Evolutionary conservation across 2,888 invertebrate genomes (phyloP), one percentile per base, ranked within the genome.

Genomic region (Morpho achilles): DNA sequence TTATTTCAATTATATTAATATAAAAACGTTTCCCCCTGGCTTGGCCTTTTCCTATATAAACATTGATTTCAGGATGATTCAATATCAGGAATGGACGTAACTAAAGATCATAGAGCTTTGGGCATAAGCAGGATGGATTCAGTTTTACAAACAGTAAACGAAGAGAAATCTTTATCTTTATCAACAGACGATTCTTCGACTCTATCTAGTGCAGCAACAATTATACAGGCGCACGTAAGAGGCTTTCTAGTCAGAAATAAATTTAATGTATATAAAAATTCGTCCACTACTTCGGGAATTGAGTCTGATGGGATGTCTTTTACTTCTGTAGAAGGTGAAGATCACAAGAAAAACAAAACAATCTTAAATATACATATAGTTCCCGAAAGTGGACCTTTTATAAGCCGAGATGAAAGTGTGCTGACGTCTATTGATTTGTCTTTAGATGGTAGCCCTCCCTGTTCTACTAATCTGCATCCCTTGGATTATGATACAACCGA

Each of bases 151-250:
- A 91, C 91, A 8, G 90, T 91, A n/a, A 90, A 89, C 56, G 91
- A 91, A 71, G 91, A 91, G 70, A 91, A 91, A 65, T 89, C 89
- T 23, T 69, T 90, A 45, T 91, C 91, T 0, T 72, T 87, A 58
- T 91, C 91, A 32, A 90, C 89, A 39, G 91, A 91, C 62, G 91
- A 91, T 64, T 91, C 91, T 8, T 90, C 91, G 10, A 86, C 88
- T 23, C 68, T 91, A 58, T 91, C 91, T 23, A 92, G 91, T 72
- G 93, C 92, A 16, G 94, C 94, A 43, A 93, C 92, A 3, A 92
- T 92, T 69, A 94, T 94, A 66, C 94, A 94, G 80, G 93, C 94
- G 6, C 93, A 94, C 51, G 93, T 94, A 50, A 88, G 94, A 61
- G 94, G 94, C 2, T 94, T 92, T 74, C 88, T 94, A 71, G 93